These are phyloP conservation scores for Drosophila stalkeri DNA, from an alignment of 2,888 invertebrate species.

Conservation along the genomic window DNA sequence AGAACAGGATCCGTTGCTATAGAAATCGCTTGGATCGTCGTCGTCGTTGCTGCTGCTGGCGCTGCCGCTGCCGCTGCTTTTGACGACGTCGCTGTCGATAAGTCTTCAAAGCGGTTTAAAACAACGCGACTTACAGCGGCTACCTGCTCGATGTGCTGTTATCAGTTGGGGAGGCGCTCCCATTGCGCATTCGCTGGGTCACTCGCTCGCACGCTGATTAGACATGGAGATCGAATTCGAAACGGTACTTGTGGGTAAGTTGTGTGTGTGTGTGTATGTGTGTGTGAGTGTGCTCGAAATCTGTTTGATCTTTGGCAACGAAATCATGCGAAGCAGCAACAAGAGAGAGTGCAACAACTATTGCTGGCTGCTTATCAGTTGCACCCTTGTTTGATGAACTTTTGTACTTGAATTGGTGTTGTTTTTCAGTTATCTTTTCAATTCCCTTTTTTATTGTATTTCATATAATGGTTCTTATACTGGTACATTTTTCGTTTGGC, in stretches of 20 bases:
- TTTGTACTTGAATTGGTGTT: constrained; percentile 1
- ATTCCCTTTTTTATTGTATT: neutral
- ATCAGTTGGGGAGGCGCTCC: constrained; percentile 36
- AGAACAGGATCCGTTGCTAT: constrained; percentile 68
- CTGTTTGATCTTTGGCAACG: constrained; percentile 32
- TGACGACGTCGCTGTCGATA: constrained; percentile 28
- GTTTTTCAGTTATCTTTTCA: neutral
- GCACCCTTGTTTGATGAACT: neutral
- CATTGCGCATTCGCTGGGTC: constrained; percentile 26
- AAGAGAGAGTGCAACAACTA: neutral
- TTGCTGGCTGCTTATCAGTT: constrained; percentile 34
- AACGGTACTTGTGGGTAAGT: constrained; percentile 6
- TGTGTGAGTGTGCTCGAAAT: constrained; percentile 22
- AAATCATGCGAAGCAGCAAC: neutral
- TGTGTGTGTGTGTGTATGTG: neutral
- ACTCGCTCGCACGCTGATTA: constrained; percentile 41
- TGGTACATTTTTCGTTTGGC: neutral
- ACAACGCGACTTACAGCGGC: constrained; percentile 22
- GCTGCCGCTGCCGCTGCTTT: constrained; percentile 4
- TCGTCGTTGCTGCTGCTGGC: neutral
- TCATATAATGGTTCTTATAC: neutral
- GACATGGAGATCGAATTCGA: constrained; percentile 28
- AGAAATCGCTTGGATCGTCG: constrained; percentile 57
- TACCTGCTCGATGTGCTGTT: constrained; percentile 39
- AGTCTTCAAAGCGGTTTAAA: constrained; percentile 15